phyloP scores from a whole-genome alignment of 2,113 vertebrate species.

The Lethenteron reissneri region DNA sequence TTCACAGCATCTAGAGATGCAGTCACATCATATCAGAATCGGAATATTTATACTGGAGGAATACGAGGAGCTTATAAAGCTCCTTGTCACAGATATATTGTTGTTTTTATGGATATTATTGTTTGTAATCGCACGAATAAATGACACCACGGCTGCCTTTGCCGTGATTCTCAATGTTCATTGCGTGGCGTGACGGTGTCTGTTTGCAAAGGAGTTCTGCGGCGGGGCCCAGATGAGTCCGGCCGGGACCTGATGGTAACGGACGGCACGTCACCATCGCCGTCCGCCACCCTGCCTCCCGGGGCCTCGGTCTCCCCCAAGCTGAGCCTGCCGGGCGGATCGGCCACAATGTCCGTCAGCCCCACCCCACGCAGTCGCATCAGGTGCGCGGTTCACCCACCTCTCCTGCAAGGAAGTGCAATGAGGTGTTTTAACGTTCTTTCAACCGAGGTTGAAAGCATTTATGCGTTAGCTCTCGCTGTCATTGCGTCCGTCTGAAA shows the following conservation, averaged over 20 bases:
- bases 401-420: neutral
- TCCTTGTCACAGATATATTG: no score
- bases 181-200: neutral
- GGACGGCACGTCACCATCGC: conserved; percentile 42
- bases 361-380: conserved; percentile 68
- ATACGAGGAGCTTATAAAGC: no score
- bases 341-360: conserved; percentile 65
- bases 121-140: no score
- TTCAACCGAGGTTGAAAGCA: no score
- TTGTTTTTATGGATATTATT: no score
- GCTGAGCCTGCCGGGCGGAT: conserved; percentile 36
- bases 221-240: conserved; percentile 69
- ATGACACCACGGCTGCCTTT: no score
- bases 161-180: no score
- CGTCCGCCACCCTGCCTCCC: conserved; percentile 39
- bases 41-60: no score
- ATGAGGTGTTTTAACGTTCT: neutral
- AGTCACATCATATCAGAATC: no score
- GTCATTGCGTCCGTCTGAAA: no score
- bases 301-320: conserved; percentile 54
- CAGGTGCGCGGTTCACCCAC: conserved; percentile 27
- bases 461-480: no score
- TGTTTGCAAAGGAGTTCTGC: conserved; percentile 12
- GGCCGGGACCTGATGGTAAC: conserved; percentile 50
- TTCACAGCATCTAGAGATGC: no score